Evolutionary conservation across 1,140 invertebrate species (phyloP).

Genomic region (Euwallacea fornicatus): DNA sequence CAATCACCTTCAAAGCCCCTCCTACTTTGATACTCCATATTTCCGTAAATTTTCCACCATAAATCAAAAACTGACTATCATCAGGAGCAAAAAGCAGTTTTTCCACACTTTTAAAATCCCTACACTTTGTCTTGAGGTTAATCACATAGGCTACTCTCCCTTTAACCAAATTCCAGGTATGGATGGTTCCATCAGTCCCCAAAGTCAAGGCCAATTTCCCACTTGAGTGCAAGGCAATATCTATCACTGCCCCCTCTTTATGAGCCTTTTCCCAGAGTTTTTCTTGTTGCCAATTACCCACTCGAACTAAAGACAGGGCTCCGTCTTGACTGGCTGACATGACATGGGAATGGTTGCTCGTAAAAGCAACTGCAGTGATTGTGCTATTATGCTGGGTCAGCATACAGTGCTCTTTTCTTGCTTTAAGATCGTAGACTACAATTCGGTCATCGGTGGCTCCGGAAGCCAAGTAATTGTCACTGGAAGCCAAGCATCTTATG

Average conservation of each 20-base stretch:
- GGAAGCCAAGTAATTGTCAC: constrained; percentile 78
- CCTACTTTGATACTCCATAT: constrained; percentile 77
- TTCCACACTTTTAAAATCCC: constrained; percentile 58
- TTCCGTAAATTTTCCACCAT: constrained; percentile 68
- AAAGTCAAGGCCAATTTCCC: constrained; percentile 87
- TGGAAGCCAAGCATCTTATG: constrained; percentile 70
- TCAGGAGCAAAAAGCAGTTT: constrained; percentile 66
- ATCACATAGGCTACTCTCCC: constrained; percentile 85
- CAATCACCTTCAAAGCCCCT: constrained; percentile 62
- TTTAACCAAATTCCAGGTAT: constrained; percentile 94
- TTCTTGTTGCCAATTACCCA: constrained; percentile 82
- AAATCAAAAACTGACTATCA: constrained; percentile 73
- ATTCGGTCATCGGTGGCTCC: constrained; percentile 90
- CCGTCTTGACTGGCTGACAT: constrained; percentile 85
- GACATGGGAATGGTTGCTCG: constrained; percentile 73
- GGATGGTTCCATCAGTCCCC: constrained; percentile 78
- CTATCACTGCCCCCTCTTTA: constrained; percentile 64
- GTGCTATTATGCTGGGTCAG: constrained; percentile 82
- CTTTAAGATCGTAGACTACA: constrained; percentile 80
- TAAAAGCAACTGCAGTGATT: constrained; percentile 75
- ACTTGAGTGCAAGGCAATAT: constrained; percentile 80
- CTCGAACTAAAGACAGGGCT: constrained; percentile 75
- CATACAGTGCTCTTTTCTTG: constrained; percentile 73
- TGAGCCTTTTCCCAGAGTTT: constrained; percentile 76
- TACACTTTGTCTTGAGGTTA: constrained; percentile 72